Percentiles rank a stretch among this genome's conserved stretches.
These are phyloP conservation scores for Tadarida brasiliensis DNA, from an alignment of 2,797 vertebrate species.

Conservation along the genomic window DNA sequence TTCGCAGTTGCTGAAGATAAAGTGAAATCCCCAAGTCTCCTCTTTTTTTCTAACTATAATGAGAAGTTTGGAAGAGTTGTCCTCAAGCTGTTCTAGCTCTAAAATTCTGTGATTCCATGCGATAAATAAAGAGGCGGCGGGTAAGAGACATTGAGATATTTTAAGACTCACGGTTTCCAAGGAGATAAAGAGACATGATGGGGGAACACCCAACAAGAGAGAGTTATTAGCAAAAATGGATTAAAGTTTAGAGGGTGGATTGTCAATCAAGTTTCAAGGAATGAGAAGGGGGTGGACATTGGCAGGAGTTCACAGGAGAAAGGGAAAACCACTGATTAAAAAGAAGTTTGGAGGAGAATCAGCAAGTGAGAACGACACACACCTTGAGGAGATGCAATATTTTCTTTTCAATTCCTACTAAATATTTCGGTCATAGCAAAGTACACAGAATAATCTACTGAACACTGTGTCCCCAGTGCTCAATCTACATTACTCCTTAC, in stretches of 20 bases:
- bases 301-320: background rate
- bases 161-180: slow-evolving; percentile 67
- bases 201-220: slow-evolving; percentile 22
- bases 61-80: background rate
- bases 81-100: slow-evolving; percentile 6
- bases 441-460: background rate
- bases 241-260: slow-evolving; percentile 23
- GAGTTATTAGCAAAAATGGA: slow-evolving; percentile 3
- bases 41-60: background rate
- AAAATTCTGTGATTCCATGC: background rate
- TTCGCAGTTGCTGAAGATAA: background rate
- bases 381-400: background rate
- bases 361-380: background rate
- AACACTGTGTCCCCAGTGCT: background rate
- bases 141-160: background rate
- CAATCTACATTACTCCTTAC: background rate
- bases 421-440: slow-evolving; percentile 2
- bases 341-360: background rate
- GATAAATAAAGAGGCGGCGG: background rate
- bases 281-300: background rate
- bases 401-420: slow-evolving; percentile 14
- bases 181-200: slow-evolving; percentile 49
- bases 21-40: background rate
- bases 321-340: background rate
- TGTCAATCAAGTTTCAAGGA: slow-evolving; percentile 59